Evolutionary conservation across 2,797 vertebrate genomes (phyloP).

Genomic region (Leuciscus waleckii): DNA sequence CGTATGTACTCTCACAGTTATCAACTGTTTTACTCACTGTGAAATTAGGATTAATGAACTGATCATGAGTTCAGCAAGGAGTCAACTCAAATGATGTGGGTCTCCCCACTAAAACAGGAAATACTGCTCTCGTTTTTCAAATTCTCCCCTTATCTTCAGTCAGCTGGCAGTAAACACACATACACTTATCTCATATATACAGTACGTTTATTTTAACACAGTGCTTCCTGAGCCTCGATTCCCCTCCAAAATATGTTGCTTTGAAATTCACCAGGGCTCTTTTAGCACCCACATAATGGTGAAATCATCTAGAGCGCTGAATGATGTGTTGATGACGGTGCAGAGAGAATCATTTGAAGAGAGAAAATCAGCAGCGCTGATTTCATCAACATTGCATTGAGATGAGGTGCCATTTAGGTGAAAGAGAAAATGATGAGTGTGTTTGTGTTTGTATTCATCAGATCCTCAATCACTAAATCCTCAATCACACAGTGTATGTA

Average conservation of each 20-base stretch:
- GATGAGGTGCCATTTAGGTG: slow-evolving; percentile 35
- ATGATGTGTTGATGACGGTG: slow-evolving; percentile 30
- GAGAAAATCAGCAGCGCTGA: slow-evolving; percentile 23
- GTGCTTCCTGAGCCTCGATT: slow-evolving; percentile 36
- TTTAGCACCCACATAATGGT: slow-evolving; percentile 36
- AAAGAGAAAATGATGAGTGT: slow-evolving; percentile 46
- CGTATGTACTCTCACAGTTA: slow-evolving; percentile 29
- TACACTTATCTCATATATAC: slow-evolving; percentile 12
- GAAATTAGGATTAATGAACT: slow-evolving; percentile 63
- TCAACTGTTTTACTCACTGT: slow-evolving; percentile 54
- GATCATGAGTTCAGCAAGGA: slow-evolving; percentile 51
- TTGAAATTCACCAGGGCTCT: slow-evolving; percentile 20
- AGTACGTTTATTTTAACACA: slow-evolving; percentile 44
- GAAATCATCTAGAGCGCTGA: slow-evolving; percentile 43
- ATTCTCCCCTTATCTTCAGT: slow-evolving; percentile 1
- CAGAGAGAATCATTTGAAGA: slow-evolving; percentile 18
- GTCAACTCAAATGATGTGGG: slow-evolving; percentile 32
- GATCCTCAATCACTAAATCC: slow-evolving; percentile 19
- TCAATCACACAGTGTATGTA: slow-evolving; percentile 39
- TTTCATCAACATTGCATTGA: slow-evolving; percentile 48
- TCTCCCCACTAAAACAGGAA: not conserved
- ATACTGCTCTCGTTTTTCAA: not conserved
- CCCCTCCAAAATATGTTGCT: slow-evolving; percentile 17
- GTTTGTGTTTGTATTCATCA: slow-evolving; percentile 39
- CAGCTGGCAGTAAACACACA: slow-evolving; percentile 26